phyloP scores from a whole-genome alignment of 2,888 invertebrate species.

The Ochropacha duplaris region DNA sequence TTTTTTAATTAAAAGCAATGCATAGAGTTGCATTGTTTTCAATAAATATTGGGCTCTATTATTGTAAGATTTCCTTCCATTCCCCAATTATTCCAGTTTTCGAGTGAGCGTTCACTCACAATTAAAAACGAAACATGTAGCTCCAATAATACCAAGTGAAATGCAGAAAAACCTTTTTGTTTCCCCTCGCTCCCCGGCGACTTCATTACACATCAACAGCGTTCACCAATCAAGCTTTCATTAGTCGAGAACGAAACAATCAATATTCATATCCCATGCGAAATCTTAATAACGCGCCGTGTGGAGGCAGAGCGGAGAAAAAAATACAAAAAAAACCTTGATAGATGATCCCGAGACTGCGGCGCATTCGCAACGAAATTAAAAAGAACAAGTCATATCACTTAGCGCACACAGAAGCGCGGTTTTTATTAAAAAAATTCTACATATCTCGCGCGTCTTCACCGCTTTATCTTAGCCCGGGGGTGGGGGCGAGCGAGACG shows the following conservation, averaged over 20 bases:
- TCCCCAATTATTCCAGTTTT: not conserved
- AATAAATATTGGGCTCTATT: not conserved
- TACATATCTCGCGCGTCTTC: conserved; percentile 81
- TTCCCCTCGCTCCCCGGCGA: conserved; percentile 48
- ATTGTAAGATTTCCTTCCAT: not conserved
- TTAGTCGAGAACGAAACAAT: conserved; percentile 72
- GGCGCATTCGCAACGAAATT: conserved; percentile 77
- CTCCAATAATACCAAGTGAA: conserved; percentile 43
- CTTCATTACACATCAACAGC: conserved; percentile 72
- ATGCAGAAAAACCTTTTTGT: conserved; percentile 55
- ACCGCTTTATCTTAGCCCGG: conserved; percentile 70
- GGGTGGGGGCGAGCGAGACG: conserved; percentile 59
- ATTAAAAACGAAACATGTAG: conserved; percentile 38
- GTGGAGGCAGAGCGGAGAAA: conserved; percentile 35
- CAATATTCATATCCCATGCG: conserved; percentile 83
- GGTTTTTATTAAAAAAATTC: conserved; percentile 81
- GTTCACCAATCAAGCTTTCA: conserved; percentile 78
- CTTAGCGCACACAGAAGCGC: conserved; percentile 81
- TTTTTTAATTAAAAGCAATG: no score
- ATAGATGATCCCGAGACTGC: conserved; percentile 73
- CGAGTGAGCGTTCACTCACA: conserved; percentile 26
- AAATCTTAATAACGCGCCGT: conserved; percentile 64
- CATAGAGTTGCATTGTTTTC: no score
- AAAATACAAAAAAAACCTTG: conserved; percentile 53
- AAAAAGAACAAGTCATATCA: conserved; percentile 83